Percentiles rank a stretch among this genome's conserved stretches.
Evolutionary conservation across 2,888 invertebrate species (phyloP).

Genomic region (Hemicrepidius hirtus): DNA sequence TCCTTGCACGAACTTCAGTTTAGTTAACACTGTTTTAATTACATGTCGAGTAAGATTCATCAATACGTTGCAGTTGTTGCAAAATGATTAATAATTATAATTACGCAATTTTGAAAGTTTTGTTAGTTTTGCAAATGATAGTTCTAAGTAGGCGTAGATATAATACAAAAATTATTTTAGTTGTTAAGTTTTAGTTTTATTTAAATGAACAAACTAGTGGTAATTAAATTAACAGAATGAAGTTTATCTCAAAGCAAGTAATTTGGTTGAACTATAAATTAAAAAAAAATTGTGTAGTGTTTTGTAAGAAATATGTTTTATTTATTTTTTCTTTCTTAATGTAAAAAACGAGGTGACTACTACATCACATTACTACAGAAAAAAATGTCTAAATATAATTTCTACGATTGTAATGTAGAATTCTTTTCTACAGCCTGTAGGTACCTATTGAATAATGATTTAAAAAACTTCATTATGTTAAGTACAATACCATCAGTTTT

Average conservation of each 20-base stretch:
- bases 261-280: neutral
- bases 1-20: neutral
- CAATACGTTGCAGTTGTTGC: neutral
- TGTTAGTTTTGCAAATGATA: neutral
- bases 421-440: no score
- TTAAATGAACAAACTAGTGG: constrained; percentile 10
- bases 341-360: no score
- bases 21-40: constrained; percentile 16
- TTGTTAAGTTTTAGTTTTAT: constrained; percentile 3
- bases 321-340: no score
- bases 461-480: neutral
- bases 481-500: constrained; percentile 8
- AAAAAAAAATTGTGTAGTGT: no score
- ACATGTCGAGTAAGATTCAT: constrained; percentile 3
- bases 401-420: no score
- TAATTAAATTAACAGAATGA: neutral
- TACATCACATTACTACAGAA: no score
- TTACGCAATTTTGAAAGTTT: constrained; percentile 7
- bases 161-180: neutral
- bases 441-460: no score
- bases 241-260: neutral
- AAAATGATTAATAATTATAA: constrained; percentile 7
- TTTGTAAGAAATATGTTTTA: no score
- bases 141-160: neutral
- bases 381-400: no score